Percentiles rank a stretch among this genome's conserved stretches.
phyloP scores from a whole-genome alignment of 2,113 vertebrate genomes.

The Amazona guildingii region DNA sequence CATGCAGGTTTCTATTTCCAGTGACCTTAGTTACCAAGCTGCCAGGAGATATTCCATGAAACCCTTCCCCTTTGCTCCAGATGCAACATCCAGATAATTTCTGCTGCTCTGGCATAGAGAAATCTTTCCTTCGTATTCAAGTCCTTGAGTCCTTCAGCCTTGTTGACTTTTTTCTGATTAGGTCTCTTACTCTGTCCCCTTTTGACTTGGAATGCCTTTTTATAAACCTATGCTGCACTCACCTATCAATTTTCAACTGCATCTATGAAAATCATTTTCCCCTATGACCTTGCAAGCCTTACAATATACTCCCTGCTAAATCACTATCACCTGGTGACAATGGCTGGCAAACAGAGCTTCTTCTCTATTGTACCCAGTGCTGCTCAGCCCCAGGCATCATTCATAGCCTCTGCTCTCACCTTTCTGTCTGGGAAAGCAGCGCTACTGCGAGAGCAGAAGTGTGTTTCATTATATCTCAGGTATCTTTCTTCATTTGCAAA shows the following conservation, averaged over 20 bases:
- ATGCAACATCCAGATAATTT: background rate
- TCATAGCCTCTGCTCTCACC: background rate
- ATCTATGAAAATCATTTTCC: background rate
- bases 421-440: background rate
- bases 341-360: background rate
- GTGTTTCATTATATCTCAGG: background rate
- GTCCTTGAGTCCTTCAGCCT: background rate
- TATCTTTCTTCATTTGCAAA: background rate
- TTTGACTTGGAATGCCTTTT: background rate
- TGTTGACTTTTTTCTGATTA: background rate
- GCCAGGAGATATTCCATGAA: background rate
- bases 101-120: background rate
- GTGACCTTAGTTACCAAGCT: background rate
- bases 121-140: background rate
- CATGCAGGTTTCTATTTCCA: background rate
- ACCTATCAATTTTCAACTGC: background rate
- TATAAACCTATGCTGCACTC: background rate
- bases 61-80: background rate
- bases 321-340: background rate
- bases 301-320: background rate
- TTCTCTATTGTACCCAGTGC: rapidly evolving
- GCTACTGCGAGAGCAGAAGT: background rate
- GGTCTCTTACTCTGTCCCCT: background rate
- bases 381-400: background rate
- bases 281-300: background rate